phyloP scores from a whole-genome alignment of 2,888 invertebrate species.

The Strigamia transsilvanica region DNA sequence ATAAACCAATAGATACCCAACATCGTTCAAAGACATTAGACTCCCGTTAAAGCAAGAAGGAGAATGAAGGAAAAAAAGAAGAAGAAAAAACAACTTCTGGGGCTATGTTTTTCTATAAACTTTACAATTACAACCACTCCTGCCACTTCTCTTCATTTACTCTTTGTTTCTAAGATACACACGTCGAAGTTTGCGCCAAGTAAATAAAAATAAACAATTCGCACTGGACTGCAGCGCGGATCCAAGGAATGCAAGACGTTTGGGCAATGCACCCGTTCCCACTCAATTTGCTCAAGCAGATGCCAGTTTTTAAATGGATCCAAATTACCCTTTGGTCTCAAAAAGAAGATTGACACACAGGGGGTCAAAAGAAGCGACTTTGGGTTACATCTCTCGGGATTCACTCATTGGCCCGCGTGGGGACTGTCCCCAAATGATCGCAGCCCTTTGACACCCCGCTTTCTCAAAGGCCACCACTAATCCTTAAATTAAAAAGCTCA shows the following conservation, averaged over 20 bases:
- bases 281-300: constrained; percentile 29
- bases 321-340: constrained; percentile 38
- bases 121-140: background rate
- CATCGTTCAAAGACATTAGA: constrained; percentile 48
- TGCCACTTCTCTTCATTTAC: background rate
- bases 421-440: background rate
- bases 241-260: no score
- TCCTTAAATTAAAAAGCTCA: background rate
- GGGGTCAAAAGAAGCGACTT: constrained; percentile 41
- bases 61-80: background rate
- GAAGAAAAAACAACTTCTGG: background rate
- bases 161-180: background rate
- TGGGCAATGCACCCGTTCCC: background rate
- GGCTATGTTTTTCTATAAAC: background rate
- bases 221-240: no score
- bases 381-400: constrained; percentile 33
- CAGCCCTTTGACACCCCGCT: background rate
- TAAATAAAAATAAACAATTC: no score
- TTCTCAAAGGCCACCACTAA: constrained; percentile 11
- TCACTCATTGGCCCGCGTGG: constrained; percentile 13
- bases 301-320: background rate
- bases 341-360: constrained; percentile 13
- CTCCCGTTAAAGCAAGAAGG: constrained; percentile 11
- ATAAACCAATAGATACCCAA: constrained; percentile 45
- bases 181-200: background rate